Percentiles rank a stretch among this genome's conserved stretches.
These are phyloP conservation scores for Lysandra bellargus DNA, from an alignment of 2,888 invertebrate genomes.

Conservation along the genomic window DNA sequence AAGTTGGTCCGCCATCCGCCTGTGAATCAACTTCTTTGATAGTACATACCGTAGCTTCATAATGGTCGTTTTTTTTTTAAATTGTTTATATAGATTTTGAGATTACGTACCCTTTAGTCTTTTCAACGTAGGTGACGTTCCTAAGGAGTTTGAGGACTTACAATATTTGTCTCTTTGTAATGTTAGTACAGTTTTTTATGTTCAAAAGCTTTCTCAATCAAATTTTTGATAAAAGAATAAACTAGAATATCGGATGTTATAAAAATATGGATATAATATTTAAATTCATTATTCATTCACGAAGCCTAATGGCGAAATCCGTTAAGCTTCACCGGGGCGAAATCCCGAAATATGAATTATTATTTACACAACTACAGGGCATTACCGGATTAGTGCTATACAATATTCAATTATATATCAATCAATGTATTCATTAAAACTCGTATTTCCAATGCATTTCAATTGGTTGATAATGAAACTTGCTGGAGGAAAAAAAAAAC, in stretches of 20 bases:
- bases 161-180: no score
- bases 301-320: slow-evolving; percentile 48
- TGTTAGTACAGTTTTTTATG: not conserved
- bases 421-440: not conserved
- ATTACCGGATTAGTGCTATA: slow-evolving; percentile 24
- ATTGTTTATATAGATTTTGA: no score
- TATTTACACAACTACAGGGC: slow-evolving; percentile 34
- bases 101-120: no score
- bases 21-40: no score
- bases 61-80: no score
- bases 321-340: slow-evolving; percentile 44
- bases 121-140: no score
- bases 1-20: no score
- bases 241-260: not conserved
- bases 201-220: not conserved
- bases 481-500: not conserved
- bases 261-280: slow-evolving; percentile 37
- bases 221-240: not conserved
- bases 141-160: no score
- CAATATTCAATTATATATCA: slow-evolving; percentile 8
- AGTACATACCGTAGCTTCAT: no score
- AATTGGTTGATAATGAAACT: not conserved
- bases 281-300: slow-evolving; percentile 48
- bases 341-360: slow-evolving; percentile 43
- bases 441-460: not conserved